phyloP scores from a whole-genome alignment of 2,113 vertebrate species.

The Gulo gulo region DNA sequence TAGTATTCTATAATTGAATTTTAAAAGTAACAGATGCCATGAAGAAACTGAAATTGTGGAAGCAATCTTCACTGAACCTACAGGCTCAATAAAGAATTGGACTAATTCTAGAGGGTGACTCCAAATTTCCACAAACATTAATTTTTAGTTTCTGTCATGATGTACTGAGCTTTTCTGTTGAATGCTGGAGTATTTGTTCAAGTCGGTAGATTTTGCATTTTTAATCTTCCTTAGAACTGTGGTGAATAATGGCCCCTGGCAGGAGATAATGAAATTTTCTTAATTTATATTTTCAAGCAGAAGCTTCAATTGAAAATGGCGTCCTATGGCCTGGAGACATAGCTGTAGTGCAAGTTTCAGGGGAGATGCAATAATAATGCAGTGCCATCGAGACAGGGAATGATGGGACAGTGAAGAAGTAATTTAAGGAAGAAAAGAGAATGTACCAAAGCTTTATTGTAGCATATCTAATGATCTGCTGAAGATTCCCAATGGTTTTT shows the following conservation, averaged over 20 bases:
- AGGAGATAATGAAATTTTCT: constrained; percentile 90
- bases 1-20: constrained; percentile 42
- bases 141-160: constrained; percentile 75
- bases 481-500: constrained; percentile 88
- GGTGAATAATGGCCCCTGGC: constrained; percentile 87
- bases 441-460: constrained; percentile 87
- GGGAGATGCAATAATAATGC: constrained; percentile 84
- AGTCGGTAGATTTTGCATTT: constrained; percentile 83
- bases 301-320: constrained; percentile 86
- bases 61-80: neutral
- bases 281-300: constrained; percentile 90
- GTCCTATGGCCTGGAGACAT: constrained; percentile 84
- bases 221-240: constrained; percentile 88
- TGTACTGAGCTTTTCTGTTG: constrained; percentile 80
- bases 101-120: constrained; percentile 33
- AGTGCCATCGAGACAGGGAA: constrained; percentile 79
- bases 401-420: constrained; percentile 88
- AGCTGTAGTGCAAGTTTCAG: constrained; percentile 83
- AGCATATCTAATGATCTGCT: constrained; percentile 93
- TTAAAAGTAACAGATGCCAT: neutral
- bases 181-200: constrained; percentile 83
- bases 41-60: neutral
- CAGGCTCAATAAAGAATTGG: neutral
- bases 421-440: constrained; percentile 89
- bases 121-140: constrained; percentile 66